These are phyloP conservation scores for Ceratina japonica DNA, from an alignment of 1,140 invertebrate species.

Conservation along the genomic window DNA sequence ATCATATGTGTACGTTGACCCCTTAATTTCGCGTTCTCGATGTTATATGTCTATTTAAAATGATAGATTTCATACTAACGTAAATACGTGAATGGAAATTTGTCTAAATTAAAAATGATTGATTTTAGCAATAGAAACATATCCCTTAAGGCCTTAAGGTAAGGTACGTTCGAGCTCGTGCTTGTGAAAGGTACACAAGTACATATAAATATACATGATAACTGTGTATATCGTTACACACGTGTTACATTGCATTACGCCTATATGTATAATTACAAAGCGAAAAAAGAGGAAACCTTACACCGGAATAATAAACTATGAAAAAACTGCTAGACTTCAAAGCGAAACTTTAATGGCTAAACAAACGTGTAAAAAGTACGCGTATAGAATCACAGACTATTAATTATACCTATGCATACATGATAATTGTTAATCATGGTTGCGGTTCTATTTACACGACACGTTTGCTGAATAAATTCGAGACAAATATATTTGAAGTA, in stretches of 20 bases:
- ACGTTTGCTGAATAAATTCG: constrained; percentile 66
- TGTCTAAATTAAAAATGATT: constrained; percentile 39
- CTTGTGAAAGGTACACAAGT: constrained; percentile 44
- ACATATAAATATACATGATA: constrained; percentile 5
- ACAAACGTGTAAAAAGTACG: constrained; percentile 48
- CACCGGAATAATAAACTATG: constrained; percentile 43
- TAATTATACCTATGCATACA: constrained; percentile 55
- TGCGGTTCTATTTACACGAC: constrained; percentile 65
- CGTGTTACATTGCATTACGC: constrained; percentile 51
- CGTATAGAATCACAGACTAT: constrained; percentile 53
- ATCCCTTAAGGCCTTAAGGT: constrained; percentile 53
- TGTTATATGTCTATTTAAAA: constrained; percentile 37
- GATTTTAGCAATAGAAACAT: constrained; percentile 42
- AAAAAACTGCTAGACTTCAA: constrained; percentile 40
- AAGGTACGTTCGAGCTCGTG: constrained; percentile 59
- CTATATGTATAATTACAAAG: constrained; percentile 42
- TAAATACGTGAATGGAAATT: constrained; percentile 24
- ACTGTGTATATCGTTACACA: constrained; percentile 54
- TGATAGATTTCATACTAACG: constrained; percentile 21
- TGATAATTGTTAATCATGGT: constrained; percentile 66
- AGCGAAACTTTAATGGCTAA: constrained; percentile 41
- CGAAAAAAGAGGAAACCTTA: constrained; percentile 26
- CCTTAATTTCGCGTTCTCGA: constrained; percentile 33
- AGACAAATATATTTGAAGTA: constrained; percentile 66
- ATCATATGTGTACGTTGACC: constrained; percentile 19